A percentile compares a stretch with the other conserved stretches of the same genome.
Conservation (phyloP, 64 coral and sea anemone genomes). For the Porites australiensis region DNA sequence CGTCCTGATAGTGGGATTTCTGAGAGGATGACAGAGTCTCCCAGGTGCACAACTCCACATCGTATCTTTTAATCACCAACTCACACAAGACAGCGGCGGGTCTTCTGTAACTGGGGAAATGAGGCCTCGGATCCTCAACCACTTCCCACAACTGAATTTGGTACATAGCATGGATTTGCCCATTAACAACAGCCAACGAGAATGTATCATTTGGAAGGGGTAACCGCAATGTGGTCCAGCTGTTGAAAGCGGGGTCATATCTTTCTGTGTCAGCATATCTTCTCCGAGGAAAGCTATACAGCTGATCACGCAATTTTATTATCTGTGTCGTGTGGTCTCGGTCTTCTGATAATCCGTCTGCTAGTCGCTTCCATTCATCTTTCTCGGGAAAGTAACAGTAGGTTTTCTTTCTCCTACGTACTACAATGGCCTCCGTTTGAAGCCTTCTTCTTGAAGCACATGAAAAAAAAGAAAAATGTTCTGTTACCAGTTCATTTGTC, state of each 20-base stretch:
- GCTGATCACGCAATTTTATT: background rate
- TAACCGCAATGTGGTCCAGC: background rate
- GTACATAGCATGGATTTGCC: background rate
- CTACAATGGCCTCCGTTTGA: background rate
- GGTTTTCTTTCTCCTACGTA: background rate
- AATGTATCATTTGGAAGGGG: background rate
- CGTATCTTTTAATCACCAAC: background rate
- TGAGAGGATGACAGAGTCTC: too few relatives aligned
- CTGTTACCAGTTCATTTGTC: background rate
- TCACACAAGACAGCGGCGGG: too few relatives aligned
- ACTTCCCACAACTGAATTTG: too few relatives aligned
- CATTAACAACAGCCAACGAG: background rate
- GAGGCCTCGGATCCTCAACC: too few relatives aligned
- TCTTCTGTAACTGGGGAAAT: too few relatives aligned
- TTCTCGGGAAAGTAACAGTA: conserved; percentile 1
- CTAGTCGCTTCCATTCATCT: background rate
- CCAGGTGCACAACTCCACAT: background rate
- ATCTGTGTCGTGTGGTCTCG: background rate
- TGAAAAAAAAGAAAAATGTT: background rate
- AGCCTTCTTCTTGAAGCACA: background rate
- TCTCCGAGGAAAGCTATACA: background rate
- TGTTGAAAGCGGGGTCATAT: background rate
- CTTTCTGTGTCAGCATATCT: background rate
- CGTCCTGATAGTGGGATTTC: background rate
- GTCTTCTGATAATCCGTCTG: background rate